Percentiles rank a stretch among this genome's conserved stretches.
Conservation (phyloP, 1,140 invertebrate genomes). For the Amyelois transitella region DNA sequence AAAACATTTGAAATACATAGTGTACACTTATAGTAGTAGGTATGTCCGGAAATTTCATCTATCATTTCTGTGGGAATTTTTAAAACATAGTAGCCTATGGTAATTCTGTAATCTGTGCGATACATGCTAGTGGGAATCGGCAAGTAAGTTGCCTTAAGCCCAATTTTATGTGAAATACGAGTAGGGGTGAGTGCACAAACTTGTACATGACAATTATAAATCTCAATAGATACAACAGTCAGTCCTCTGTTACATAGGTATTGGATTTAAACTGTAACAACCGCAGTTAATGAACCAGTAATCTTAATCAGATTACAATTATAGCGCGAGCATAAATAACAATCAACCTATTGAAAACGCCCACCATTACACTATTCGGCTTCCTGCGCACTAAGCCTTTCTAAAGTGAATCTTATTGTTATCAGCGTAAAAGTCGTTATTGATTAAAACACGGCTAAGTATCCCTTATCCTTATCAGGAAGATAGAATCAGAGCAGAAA, state of each 20-base stretch:
- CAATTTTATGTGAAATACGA: too few relatives aligned
- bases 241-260: background rate
- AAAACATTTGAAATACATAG: too few relatives aligned
- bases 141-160: too few relatives aligned
- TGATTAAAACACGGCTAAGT: background rate
- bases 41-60: too few relatives aligned
- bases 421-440: background rate
- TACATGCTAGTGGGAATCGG: too few relatives aligned
- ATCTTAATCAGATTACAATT: constrained; percentile 50
- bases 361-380: constrained; percentile 19
- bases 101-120: too few relatives aligned
- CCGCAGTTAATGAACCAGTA: background rate
- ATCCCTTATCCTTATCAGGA: background rate
- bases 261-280: background rate
- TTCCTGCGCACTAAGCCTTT: background rate
- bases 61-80: too few relatives aligned
- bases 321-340: constrained; percentile 48
- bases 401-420: background rate
- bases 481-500: background rate
- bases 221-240: too few relatives aligned
- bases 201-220: too few relatives aligned
- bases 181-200: too few relatives aligned
- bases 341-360: constrained; percentile 40
- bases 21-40: too few relatives aligned
- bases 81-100: too few relatives aligned